Evolutionary conservation across 2,113 vertebrate genomes (phyloP).

Genomic region (Tachycineta bicolor): DNA sequence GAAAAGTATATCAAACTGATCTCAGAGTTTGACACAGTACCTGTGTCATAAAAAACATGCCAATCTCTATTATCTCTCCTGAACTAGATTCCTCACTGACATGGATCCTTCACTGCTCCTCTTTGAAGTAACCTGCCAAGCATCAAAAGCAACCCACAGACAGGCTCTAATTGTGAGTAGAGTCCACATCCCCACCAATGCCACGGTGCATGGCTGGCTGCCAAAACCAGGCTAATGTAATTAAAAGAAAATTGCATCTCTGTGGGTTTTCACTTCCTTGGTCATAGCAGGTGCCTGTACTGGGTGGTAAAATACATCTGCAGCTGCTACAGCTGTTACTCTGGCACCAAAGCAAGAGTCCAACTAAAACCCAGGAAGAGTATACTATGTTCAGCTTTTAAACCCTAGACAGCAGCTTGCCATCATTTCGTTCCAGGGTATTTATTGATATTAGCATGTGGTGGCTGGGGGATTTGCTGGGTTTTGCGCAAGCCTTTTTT

Average conservation of each 20-base stretch:
- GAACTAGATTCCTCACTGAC: neutral
- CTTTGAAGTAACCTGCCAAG: conserved; percentile 5
- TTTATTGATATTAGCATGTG: conserved; percentile 59
- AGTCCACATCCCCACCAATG: conserved; percentile 2
- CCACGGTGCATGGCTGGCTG: conserved; percentile 19
- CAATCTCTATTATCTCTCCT: neutral
- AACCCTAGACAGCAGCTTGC: conserved; percentile 6
- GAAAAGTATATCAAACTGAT: neutral
- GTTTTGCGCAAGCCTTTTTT: neutral
- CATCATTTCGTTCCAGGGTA: conserved; percentile 26
- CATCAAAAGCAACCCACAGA: neutral
- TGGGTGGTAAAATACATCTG: conserved; percentile 55
- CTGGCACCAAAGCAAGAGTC: conserved; percentile 42
- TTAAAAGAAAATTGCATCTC: conserved; percentile 67
- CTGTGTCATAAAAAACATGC: neutral
- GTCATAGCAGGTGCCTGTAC: conserved; percentile 56
- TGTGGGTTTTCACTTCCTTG: conserved; percentile 63
- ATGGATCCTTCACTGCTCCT: neutral
- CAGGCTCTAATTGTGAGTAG: conserved; percentile 7
- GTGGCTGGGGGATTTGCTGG: neutral
- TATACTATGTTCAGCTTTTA: conserved; percentile 45
- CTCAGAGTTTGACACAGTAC: neutral
- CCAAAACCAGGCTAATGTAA: conserved; percentile 45
- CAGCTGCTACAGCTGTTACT: conserved; percentile 74
- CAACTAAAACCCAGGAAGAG: conserved; percentile 55